These are phyloP conservation scores for Linnaemya vulpina DNA, from an alignment of 2,888 invertebrate genomes.

Conservation along the genomic window DNA sequence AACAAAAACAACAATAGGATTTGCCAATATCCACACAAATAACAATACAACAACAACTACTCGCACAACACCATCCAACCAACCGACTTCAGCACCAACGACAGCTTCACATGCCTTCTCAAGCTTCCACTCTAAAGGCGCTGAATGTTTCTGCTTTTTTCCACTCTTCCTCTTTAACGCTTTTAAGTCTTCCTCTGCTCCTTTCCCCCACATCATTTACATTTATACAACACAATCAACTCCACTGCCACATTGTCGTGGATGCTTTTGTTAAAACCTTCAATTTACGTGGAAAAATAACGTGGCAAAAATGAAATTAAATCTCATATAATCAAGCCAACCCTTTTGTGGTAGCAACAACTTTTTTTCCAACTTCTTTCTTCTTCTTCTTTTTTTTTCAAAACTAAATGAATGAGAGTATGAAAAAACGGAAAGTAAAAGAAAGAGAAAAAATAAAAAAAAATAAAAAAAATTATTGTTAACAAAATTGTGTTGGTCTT, in stretches of 20 bases:
- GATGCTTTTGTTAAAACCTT: conserved; percentile 51
- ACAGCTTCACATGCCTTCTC: neutral
- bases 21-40: conserved; percentile 4
- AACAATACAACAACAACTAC: conserved; percentile 43
- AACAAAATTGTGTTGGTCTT: conserved; percentile 52
- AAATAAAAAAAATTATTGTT: conserved; percentile 44
- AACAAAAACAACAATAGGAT: conserved; percentile 17
- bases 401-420: conserved; percentile 36
- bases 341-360: conserved; percentile 55
- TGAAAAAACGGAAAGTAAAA: neutral
- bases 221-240: conserved; percentile 40
- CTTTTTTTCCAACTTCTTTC: too few relatives aligned
- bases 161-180: too few relatives aligned
- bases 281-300: conserved; percentile 44
- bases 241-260: conserved; percentile 25
- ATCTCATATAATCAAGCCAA: conserved; percentile 64
- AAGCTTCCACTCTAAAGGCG: neutral
- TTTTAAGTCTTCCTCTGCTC: neutral
- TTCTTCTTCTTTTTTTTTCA: neutral
- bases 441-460: neutral
- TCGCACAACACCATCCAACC: neutral
- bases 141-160: neutral
- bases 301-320: conserved; percentile 39
- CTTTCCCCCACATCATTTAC: conserved; percentile 10
- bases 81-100: neutral